phyloP scores from a whole-genome alignment of 2,888 invertebrate genomes.

The Mimas tiliae region DNA sequence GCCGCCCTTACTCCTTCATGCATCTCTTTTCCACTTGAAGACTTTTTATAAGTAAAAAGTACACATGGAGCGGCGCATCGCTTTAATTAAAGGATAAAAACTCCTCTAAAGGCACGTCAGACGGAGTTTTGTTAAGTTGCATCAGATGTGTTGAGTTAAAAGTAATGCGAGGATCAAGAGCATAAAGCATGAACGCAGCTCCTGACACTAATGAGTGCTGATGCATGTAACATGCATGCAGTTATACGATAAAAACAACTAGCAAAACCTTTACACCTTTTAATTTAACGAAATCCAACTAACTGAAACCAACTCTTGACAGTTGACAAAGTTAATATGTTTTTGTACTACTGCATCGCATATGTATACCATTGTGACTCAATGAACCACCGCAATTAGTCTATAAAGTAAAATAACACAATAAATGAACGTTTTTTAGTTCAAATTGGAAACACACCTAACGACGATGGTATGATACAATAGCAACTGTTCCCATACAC shows the following conservation, averaged over 20 bases:
- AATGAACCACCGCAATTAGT: neutral
- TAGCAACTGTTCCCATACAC: too few species aligned
- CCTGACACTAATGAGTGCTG: conserved; percentile 3
- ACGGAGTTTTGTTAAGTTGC: conserved; percentile 16
- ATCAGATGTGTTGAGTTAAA: conserved; percentile 15
- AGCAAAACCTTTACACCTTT: neutral
- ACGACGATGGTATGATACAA: too few species aligned
- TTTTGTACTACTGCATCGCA: too few species aligned
- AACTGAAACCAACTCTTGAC: too few species aligned
- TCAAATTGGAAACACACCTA: too few species aligned
- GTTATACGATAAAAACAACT: neutral
- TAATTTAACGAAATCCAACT: neutral
- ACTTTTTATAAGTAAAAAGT: conserved; percentile 24
- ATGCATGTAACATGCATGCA: neutral
- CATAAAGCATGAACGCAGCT: neutral
- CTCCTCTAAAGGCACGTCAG: conserved; percentile 9
- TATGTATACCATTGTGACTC: too few species aligned
- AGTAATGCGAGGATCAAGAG: conserved; percentile 8
- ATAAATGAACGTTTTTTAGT: too few species aligned
- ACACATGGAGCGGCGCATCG: conserved; percentile 13
- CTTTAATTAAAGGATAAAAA: conserved; percentile 22
- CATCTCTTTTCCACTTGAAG: conserved; percentile 31
- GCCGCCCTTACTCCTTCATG: conserved; percentile 9
- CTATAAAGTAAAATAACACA: too few species aligned
- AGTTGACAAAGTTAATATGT: too few species aligned